Conservation (phyloP, 2,113 vertebrate species). For the Euleptes europaea region DNA sequence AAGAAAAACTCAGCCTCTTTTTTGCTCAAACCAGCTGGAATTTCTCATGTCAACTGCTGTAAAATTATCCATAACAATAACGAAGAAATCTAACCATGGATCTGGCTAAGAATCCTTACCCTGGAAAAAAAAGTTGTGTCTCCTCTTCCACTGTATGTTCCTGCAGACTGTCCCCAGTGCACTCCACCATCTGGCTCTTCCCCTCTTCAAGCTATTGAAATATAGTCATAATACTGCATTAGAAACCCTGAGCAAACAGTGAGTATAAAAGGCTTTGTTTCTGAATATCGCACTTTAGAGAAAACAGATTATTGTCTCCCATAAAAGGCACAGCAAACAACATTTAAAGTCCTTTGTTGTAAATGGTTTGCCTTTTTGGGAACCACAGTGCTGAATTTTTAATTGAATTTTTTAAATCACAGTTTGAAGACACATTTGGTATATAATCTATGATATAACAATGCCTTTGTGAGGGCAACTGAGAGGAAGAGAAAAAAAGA, state of each 20-base stretch:
- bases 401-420: not conserved
- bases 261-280: not conserved
- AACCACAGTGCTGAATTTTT: not conserved
- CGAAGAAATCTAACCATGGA: not conserved
- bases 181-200: not conserved
- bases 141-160: not conserved
- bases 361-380: not conserved
- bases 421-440: not conserved
- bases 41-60: not conserved
- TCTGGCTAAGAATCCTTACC: not conserved
- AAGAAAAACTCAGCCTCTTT: not conserved
- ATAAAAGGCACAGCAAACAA: not conserved
- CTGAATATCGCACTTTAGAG: not conserved
- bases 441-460: not conserved
- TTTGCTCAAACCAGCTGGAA: not conserved
- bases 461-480: not conserved
- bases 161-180: not conserved
- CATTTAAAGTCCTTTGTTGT: not conserved
- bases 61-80: not conserved
- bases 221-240: not conserved
- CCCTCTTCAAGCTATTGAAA: not conserved
- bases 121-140: no score
- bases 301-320: not conserved
- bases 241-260: not conserved
- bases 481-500: not conserved